Evolutionary conservation across 2,797 vertebrate species (phyloP).

Genomic region (Denticeps clupeoides): DNA sequence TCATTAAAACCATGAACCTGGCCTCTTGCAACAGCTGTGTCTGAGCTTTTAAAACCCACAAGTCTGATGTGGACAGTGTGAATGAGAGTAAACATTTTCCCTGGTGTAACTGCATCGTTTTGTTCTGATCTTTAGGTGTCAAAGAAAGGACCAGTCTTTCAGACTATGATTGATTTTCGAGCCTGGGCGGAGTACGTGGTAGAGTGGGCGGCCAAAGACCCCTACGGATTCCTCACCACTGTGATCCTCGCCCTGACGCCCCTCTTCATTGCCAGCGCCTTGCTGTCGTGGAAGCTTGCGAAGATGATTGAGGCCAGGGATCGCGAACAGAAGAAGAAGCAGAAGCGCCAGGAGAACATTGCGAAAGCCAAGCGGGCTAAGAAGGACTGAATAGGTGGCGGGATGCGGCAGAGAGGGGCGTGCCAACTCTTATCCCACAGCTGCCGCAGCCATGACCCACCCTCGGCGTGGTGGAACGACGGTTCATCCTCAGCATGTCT

Average conservation of each 20-base stretch:
- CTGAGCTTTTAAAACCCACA: too few species aligned
- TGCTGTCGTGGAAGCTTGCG: conserved; percentile 94
- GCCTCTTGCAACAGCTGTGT: too few species aligned
- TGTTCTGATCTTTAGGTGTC: too few species aligned
- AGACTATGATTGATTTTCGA: conserved; percentile 80
- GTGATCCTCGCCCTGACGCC: conserved; percentile 92
- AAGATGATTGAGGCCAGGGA: conserved; percentile 97
- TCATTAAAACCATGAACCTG: too few species aligned
- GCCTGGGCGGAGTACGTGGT: conserved; percentile 93
- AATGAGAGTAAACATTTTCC: too few species aligned
- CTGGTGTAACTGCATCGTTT: too few species aligned
- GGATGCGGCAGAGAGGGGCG: conserved; percentile 26
- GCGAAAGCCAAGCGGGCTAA: conserved; percentile 90
- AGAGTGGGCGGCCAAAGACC: conserved; percentile 97
- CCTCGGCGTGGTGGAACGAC: too few species aligned
- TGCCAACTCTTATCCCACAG: too few species aligned
- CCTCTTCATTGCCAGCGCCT: conserved; percentile 83
- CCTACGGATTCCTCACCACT: conserved; percentile 91
- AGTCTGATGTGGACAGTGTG: too few species aligned
- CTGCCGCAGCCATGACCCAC: too few species aligned
- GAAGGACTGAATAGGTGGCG: conserved; percentile 68
- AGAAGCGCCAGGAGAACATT: conserved; percentile 95
- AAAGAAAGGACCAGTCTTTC: too few species aligned
- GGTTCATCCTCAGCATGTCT: too few species aligned
- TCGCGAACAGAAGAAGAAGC: conserved; percentile 92